Conservation (phyloP, 1,140 invertebrate species). For the Aporrectodea caliginosa region DNA sequence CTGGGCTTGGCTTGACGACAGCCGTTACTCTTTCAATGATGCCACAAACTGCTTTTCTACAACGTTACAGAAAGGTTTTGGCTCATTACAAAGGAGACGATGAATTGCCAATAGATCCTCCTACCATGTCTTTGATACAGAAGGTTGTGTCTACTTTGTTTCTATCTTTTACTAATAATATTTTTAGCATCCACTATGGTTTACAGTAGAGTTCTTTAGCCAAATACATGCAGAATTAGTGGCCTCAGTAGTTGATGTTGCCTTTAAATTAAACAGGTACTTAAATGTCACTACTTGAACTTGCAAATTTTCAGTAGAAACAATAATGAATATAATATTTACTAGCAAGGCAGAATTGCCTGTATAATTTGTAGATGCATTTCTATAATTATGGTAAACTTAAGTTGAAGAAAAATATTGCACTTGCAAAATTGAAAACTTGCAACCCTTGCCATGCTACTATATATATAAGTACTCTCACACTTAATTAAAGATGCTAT, state of each 20-base stretch:
- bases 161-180: neutral
- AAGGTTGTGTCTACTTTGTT: slow-evolving; percentile 26
- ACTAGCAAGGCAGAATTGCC: too few species aligned
- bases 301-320: neutral
- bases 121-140: slow-evolving; percentile 32
- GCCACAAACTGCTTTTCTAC: slow-evolving; percentile 59
- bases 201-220: neutral
- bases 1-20: neutral
- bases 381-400: too few species aligned
- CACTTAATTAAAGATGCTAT: too few species aligned
- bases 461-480: too few species aligned
- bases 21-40: slow-evolving; percentile 33
- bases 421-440: too few species aligned
- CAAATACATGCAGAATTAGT: too few species aligned
- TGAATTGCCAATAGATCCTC: slow-evolving; percentile 26
- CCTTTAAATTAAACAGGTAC: neutral
- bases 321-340: too few species aligned
- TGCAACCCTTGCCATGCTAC: too few species aligned
- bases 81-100: slow-evolving; percentile 58
- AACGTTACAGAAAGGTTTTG: slow-evolving; percentile 58
- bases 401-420: too few species aligned
- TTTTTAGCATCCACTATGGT: neutral
- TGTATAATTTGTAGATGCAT: too few species aligned
- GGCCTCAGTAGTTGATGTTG: neutral
- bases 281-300: neutral